Evolutionary conservation across 2,888 invertebrate species (phyloP), one percentile per base, ranked within the genome.

Genomic region (Mayetiola destructor): DNA sequence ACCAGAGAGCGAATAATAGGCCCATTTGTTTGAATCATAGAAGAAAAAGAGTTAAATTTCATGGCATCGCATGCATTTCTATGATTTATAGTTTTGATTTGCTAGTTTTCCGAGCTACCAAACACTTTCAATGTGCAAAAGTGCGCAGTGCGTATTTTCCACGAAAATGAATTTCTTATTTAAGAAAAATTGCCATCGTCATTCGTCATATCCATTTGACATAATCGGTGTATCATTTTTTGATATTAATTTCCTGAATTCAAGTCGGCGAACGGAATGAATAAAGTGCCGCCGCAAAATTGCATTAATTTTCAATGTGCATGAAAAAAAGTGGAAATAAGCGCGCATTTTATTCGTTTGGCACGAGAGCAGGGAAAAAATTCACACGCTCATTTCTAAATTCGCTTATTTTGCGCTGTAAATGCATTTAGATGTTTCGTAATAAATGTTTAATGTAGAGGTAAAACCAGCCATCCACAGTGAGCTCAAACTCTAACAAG

Each of bases 321-420:
- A n/a, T n/a, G n/a, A n/a, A n/a, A n/a, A n/a, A n/a, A n/a, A n/a
- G n/a, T n/a, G n/a, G n/a, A n/a, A n/a, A n/a, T n/a, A n/a, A n/a
- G n/a, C n/a, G n/a, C n/a, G n/a, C n/a, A n/a, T n/a, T n/a, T n/a
- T n/a, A n/a, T n/a, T n/a, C n/a, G n/a, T n/a, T n/a, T n/a, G n/a
- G n/a, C n/a, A n/a, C n/a, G n/a, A n/a, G n/a, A 27, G 32, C 42
- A 42, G 23, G 23, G 12, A 16, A 48, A 48, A 48, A 27, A n/a
- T 48, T 48, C 48, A 48, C 48, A 48, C 48, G 48, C 48, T 48
- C 23, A 48, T 48, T 48, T 48, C 48, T 27, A 27, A 48, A 48
- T 48, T 27, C 3, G n/a, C n/a, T n/a, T n/a, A n/a, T 9, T 2
- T 27, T 6, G 27, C 27, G 16, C 16, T 27, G 29, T 42, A 39